These are phyloP conservation scores for Merops nubicus DNA, from an alignment of 2,113 vertebrate genomes.

Conservation along the genomic window DNA sequence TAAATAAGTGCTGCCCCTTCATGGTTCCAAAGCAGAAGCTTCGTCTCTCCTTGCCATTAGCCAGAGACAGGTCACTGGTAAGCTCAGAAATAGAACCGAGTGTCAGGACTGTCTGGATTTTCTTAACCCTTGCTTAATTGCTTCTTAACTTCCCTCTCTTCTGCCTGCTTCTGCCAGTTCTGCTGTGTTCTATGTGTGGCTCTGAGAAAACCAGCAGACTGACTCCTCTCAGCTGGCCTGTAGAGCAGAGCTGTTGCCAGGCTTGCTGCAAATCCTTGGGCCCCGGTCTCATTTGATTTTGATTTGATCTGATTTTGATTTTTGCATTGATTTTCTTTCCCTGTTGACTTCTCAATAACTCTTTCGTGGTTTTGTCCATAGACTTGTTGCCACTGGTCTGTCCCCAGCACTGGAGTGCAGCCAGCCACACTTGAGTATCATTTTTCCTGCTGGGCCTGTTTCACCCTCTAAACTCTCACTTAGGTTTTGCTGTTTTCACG, in stretches of 20 bases:
- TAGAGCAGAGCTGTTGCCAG: background rate
- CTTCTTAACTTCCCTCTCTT: background rate
- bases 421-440: accelerated
- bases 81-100: background rate
- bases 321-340: background rate
- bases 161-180: background rate
- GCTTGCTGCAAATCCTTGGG: background rate
- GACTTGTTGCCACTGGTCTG: background rate
- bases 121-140: background rate
- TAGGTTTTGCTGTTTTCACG: background rate
- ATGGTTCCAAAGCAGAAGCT: background rate
- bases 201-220: background rate
- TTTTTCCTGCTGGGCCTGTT: background rate
- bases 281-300: background rate
- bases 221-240: background rate
- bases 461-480: background rate
- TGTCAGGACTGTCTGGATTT: conserved; percentile 16
- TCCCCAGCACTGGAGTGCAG: background rate
- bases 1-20: background rate
- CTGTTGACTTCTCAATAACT: background rate
- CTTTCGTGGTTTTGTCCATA: background rate
- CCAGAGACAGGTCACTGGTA: background rate
- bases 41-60: background rate
- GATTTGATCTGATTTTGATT: background rate
- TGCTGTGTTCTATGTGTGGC: background rate